These are phyloP conservation scores for Sicus ferrugineus DNA, from an alignment of 2,888 invertebrate species.

Conservation along the genomic window DNA sequence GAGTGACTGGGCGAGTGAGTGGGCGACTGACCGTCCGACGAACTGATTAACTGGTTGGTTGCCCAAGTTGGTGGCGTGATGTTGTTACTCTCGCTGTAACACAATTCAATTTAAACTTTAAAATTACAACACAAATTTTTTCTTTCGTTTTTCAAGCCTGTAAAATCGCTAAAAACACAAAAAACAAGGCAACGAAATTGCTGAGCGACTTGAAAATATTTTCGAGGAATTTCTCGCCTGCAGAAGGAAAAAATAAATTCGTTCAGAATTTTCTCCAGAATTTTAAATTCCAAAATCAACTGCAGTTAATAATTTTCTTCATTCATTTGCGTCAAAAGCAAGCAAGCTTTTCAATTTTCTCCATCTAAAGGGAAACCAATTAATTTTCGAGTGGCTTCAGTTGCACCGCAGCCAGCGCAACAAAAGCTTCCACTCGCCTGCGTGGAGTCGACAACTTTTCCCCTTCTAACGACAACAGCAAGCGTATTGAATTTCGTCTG, in stretches of 20 bases:
- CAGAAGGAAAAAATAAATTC: no score
- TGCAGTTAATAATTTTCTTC: background rate
- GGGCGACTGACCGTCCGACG: background rate
- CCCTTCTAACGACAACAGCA: background rate
- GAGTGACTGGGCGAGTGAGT: no score
- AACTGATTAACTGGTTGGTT: background rate
- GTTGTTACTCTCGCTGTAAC: background rate
- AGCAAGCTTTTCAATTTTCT: no score
- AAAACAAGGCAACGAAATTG: no score
- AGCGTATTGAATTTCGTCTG: slow-evolving; percentile 12
- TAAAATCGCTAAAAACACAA: no score
- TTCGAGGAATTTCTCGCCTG: no score
- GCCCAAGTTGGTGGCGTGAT: background rate
- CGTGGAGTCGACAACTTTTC: background rate
- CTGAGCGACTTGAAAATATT: no score
- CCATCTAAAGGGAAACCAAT: no score
- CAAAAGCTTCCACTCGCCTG: background rate
- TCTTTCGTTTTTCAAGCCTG: no score
- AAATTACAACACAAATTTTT: no score
- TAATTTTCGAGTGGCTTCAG: slow-evolving; percentile 28
- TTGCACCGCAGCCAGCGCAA: slow-evolving; percentile 3
- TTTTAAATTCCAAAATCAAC: no score
- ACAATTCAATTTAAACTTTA: background rate
- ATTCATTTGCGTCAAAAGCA: background rate
- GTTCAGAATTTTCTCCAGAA: no score